Percentiles rank a stretch among this genome's conserved stretches.
Evolutionary conservation across 2,797 vertebrate species (phyloP).

Genomic region (Sebastes oblongus): DNA sequence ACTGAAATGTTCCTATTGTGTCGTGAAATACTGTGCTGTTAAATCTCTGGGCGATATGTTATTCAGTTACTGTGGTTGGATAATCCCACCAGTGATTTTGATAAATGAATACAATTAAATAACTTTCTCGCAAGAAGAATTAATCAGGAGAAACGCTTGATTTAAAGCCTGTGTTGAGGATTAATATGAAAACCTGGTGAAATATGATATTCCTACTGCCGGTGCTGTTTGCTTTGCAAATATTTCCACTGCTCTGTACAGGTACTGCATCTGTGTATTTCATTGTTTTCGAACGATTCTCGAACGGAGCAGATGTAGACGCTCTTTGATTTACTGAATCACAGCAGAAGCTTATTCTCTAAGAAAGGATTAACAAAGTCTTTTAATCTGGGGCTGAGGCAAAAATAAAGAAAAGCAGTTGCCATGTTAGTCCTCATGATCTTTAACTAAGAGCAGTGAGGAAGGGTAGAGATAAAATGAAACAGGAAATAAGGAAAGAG

Average conservation of each 20-base stretch:
- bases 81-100: constrained; percentile 29
- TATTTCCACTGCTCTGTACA: background rate
- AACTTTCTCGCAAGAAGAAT: constrained; percentile 21
- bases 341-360: background rate
- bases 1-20: constrained; percentile 4
- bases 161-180: background rate
- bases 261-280: background rate
- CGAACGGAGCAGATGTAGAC: background rate
- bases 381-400: constrained; percentile 10
- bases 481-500: background rate
- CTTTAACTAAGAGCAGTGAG: background rate
- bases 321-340: constrained; percentile 15
- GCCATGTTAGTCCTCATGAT: background rate
- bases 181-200: background rate
- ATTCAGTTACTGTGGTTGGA: constrained; percentile 22
- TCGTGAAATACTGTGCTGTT: constrained; percentile 6
- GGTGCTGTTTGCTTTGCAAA: background rate
- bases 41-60: constrained; percentile 15
- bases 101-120: constrained; percentile 27
- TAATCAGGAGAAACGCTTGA: background rate
- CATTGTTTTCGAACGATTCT: background rate
- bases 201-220: background rate
- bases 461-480: background rate
- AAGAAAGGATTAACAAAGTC: background rate
- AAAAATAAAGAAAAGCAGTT: constrained; percentile 13